These are phyloP conservation scores for Hormiphora californensis DNA, from an alignment of 37 sponge, comb jelly and placozoan species.

Conservation along the genomic window DNA sequence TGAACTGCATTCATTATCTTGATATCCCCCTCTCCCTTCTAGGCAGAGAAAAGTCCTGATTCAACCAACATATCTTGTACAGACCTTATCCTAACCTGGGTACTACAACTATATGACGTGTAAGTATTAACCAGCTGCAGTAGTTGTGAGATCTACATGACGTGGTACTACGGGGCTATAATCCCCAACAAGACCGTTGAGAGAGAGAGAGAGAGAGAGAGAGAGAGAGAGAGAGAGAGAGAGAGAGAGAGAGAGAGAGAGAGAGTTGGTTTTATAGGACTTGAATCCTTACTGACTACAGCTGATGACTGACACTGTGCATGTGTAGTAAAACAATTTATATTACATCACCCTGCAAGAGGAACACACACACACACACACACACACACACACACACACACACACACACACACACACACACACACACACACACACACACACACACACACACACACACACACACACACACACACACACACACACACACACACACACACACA, in stretches of 20 bases:
- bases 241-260: too few relatives aligned
- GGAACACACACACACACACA: background rate
- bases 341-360: too few relatives aligned
- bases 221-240: too few relatives aligned
- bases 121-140: too few relatives aligned
- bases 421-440: constrained; percentile 50
- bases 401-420: constrained; percentile 18
- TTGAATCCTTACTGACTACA: too few relatives aligned
- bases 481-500: constrained; percentile 51
- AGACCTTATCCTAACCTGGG: constrained; percentile 38
- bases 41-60: constrained; percentile 8
- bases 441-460: constrained; percentile 33
- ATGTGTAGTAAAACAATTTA: too few relatives aligned
- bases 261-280: too few relatives aligned
- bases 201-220: too few relatives aligned
- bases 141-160: too few relatives aligned
- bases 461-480: constrained; percentile 56
- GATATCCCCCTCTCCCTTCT: background rate
- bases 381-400: background rate
- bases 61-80: constrained; percentile 11
- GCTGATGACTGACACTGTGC: too few relatives aligned
- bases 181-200: too few relatives aligned
- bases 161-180: too few relatives aligned
- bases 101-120: background rate
- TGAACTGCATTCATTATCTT: background rate